Evolutionary conservation across 2,888 invertebrate genomes (phyloP).

Genomic region (Hypomecis punctinalis): DNA sequence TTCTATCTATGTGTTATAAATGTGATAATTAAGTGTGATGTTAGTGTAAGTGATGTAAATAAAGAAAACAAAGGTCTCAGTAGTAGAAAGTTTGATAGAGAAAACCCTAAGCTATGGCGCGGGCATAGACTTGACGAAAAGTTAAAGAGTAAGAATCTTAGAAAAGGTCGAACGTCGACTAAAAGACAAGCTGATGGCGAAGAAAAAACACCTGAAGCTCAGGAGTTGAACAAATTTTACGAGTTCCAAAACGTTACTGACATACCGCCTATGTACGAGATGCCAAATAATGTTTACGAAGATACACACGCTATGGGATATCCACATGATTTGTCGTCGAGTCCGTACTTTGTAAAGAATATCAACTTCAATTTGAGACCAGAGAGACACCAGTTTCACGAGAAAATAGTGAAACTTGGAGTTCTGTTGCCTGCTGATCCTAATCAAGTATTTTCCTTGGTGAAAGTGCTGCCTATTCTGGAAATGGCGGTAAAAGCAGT

Average conservation of each 20-base stretch:
- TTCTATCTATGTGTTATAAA: constrained; percentile 75
- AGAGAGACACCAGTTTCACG: constrained; percentile 67
- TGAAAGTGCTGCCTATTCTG: constrained; percentile 89
- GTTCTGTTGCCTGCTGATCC: constrained; percentile 87
- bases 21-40: constrained; percentile 82
- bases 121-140: constrained; percentile 58
- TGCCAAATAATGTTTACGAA: constrained; percentile 56
- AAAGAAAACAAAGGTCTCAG: constrained; percentile 52
- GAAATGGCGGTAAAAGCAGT: constrained; percentile 88
- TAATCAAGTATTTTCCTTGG: constrained; percentile 86
- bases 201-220: constrained; percentile 59
- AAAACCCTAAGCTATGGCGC: constrained; percentile 55
- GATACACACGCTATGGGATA: constrained; percentile 66
- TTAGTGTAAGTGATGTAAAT: constrained; percentile 74
- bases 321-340: constrained; percentile 70
- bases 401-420: constrained; percentile 85
- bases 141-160: constrained; percentile 51
- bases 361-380: constrained; percentile 73
- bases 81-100: constrained; percentile 46
- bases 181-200: constrained; percentile 59
- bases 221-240: constrained; percentile 66
- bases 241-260: constrained; percentile 62
- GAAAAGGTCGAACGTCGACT: constrained; percentile 56
- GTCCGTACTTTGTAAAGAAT: constrained; percentile 72
- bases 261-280: constrained; percentile 49